A percentile compares a stretch with the other conserved stretches of the same genome.
These are phyloP conservation scores for Cebidichthys violaceus DNA, from an alignment of 2,113 vertebrate genomes.

Conservation along the genomic window DNA sequence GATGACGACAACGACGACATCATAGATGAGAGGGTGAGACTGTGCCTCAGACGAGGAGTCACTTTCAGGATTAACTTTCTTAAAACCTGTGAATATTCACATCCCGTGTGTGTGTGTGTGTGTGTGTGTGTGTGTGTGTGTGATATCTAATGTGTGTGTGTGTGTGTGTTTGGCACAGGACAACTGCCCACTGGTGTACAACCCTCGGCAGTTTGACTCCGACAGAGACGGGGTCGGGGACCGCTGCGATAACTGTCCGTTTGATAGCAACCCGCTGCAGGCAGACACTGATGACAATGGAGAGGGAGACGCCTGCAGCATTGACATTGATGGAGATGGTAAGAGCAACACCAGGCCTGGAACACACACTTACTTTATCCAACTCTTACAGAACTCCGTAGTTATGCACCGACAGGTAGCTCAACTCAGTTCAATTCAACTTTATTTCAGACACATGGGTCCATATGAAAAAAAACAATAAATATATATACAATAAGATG, in stretches of 20 bases:
- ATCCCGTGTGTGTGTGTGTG: background rate
- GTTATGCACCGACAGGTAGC: background rate
- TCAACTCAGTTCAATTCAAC: background rate
- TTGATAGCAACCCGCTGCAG: slow-evolving; percentile 93
- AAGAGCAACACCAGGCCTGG: slow-evolving; percentile 30
- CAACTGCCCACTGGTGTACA: slow-evolving; percentile 95
- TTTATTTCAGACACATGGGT: background rate
- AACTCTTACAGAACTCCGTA: background rate
- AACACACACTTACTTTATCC: background rate
- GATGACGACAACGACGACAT: slow-evolving; percentile 97
- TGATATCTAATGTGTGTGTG: background rate
- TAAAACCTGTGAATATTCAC: background rate
- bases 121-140: no score
- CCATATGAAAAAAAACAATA: background rate
- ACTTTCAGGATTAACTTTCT: background rate
- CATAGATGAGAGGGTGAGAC: slow-evolving; percentile 90
- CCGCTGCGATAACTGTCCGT: slow-evolving; percentile 95
- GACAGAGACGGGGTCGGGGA: slow-evolving; percentile 96
- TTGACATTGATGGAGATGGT: slow-evolving; percentile 98
- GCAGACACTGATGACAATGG: slow-evolving; percentile 93
- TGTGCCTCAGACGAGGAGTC: background rate
- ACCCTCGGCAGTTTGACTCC: slow-evolving; percentile 94
- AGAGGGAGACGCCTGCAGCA: slow-evolving; percentile 94
- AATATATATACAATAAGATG: no score
- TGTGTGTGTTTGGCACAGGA: slow-evolving; percentile 82